phyloP scores from a whole-genome alignment of 2,888 invertebrate genomes.

The Cephus rjabovi region DNA sequence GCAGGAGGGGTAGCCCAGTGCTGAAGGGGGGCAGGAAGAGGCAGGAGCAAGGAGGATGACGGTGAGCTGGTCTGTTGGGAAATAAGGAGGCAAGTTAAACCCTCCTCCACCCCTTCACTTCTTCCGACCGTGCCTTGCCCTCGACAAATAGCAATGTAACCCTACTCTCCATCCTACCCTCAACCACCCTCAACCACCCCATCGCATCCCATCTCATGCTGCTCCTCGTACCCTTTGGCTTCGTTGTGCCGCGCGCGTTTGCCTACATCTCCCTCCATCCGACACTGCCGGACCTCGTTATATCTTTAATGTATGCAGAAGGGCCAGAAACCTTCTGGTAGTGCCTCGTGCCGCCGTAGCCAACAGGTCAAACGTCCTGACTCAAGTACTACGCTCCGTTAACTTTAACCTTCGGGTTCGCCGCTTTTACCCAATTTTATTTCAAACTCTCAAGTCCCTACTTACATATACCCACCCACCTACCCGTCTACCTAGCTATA shows the following conservation, averaged over 20 bases:
- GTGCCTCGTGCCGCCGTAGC: not conserved
- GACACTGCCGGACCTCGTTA: constrained; percentile 4
- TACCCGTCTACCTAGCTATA: not conserved
- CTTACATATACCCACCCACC: not conserved
- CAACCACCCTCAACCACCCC: constrained; percentile 30
- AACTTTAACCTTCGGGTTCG: not conserved
- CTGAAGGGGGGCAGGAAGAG: constrained; percentile 22
- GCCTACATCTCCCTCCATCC: not conserved
- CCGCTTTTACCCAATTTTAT: not conserved
- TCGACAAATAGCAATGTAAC: constrained; percentile 60
- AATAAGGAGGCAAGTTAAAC: constrained; percentile 64
- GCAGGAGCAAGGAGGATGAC: constrained; percentile 36
- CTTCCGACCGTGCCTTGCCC: constrained; percentile 42
- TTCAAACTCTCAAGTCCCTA: not conserved
- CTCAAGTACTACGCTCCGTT: constrained; percentile 1
- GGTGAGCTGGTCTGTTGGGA: constrained; percentile 60
- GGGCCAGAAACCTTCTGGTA: not conserved
- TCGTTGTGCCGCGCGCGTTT: constrained; percentile 13
- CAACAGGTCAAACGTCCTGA: constrained; percentile 1
- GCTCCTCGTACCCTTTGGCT: constrained; percentile 39
- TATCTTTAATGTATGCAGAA: constrained; percentile 1
- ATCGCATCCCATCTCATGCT: constrained; percentile 30
- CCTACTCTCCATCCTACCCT: constrained; percentile 35
- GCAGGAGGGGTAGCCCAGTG: constrained; percentile 36
- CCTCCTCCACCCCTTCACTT: constrained; percentile 32